Base-by-base conservation (phyloP, 2,888 invertebrate species). In the Stegana nigrithorax region DNA sequence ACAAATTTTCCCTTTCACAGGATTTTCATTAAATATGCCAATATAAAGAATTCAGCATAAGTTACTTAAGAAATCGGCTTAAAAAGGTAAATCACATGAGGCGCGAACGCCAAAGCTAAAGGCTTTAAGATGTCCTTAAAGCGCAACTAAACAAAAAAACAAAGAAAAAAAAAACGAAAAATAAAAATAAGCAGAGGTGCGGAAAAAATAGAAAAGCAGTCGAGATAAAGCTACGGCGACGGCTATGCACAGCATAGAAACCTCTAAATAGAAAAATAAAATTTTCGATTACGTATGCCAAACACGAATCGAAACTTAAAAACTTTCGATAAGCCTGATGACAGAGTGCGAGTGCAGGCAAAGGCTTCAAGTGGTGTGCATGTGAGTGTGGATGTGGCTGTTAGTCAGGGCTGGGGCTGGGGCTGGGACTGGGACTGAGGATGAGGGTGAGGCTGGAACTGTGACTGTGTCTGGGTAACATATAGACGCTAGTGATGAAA, bases 301-400 rank as follows among this genome's bases (percentile, higher is more conserved):
- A 73, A 73, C 76, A 77, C 80, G 80, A 69, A 71, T 66, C 66
- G 72, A 77, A 77, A 77, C 80, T 80, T 77, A 77, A 77, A 79
- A 77, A 79, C 80, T 80, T 77, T 80, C 80, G 80, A 76, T 79
- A 79, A 76, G 75, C 72, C 68, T 64, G 53, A 53, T 60, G 56
- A 56, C 63, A 67, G 65, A 65, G 36, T 32, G 23, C 19, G 26
- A 26, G 32, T 36, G n/a, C 23, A 23, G 23, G n/a, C n/a, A n/a
- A n/a, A 44, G 6, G 29, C 29, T 5, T 29, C 10, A 17, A 45
- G 45, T 45, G 27, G 25, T 8, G 14, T 21, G 50, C 14, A 26
- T 21, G 19, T 19, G 50, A n/a, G 50, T 12, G 50, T 21, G 50
- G 45, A 21, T 2, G 45, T 45, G 45, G 45, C 21, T 8, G 17